Evolutionary conservation across 2,797 vertebrate genomes (phyloP), one percentile per base, ranked within the genome.

Genomic region (Nyctibius grandis): DNA sequence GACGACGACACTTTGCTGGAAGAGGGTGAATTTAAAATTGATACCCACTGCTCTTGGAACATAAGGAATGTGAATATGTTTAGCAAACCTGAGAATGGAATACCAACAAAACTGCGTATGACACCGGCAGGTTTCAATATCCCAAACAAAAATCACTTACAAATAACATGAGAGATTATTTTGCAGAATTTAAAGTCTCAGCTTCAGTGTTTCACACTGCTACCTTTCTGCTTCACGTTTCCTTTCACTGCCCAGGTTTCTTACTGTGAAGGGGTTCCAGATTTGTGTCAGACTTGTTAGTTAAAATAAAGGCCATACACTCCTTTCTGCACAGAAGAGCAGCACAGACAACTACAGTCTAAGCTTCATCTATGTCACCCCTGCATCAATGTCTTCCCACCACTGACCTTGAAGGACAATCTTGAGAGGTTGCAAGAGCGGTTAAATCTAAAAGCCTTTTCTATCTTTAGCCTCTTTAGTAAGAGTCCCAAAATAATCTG

Each of bases 401-500:
- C 36, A 47, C 67, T 63, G 88, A 83, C 93, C 81, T 81, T 31
- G 60, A 88, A 89, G 91, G 76, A 93, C 76, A 84, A 74, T 25
- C 87, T 78, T 68, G 18, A 74, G 50, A 89, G 51, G 83, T 2
- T 94, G 83, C 92, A 81, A 65, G 65, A 92, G 75, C 75, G 77
- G 81, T 0, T 18, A 42, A 45, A 89, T 81, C 89, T 88, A 31
- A 88, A 89, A 92, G 63, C n/a, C 70, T 84, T 45, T 80, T 69
- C 91, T 97, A 95, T 97, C 80, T 97, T 95, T 96, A 97, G 90
- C 56, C 33, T 87, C 91, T 88, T 87, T 64, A 73, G 88, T 90
- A 78, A 96, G 94, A 95, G 53, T 80, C 93, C 85, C 68, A 95
- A 92, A 95, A 96, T 95, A 97, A 78, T 74, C 85, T n/a, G 80